Evolutionary conservation across 2,113 vertebrate species (phyloP).

Genomic region (Poeciliopsis occidentalis): DNA sequence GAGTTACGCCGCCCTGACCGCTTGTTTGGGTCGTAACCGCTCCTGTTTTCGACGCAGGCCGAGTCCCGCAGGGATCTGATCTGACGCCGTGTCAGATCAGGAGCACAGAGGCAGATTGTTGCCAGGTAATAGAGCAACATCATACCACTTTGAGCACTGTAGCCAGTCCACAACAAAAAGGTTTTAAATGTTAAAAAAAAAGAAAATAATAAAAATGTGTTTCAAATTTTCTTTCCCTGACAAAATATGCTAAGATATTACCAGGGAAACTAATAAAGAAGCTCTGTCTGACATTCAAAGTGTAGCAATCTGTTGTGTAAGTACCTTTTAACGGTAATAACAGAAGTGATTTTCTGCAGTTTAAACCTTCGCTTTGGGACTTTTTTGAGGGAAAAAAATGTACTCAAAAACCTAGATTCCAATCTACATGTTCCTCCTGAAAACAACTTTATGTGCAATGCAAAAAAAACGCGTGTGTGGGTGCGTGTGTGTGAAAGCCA

Average conservation of each 20-base stretch:
- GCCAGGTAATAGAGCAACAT: background rate
- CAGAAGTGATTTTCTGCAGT: background rate
- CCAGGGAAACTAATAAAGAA: background rate
- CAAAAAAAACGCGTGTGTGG: background rate
- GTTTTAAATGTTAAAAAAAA: background rate
- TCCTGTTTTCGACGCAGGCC: conserved; percentile 5
- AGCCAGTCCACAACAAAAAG: background rate
- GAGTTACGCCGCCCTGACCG: conserved; percentile 17
- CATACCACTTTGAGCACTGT: conserved; percentile 11
- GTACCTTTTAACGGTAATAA: background rate
- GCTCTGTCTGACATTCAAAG: background rate
- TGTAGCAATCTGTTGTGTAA: background rate
- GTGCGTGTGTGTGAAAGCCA: no score
- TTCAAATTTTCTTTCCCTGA: background rate
- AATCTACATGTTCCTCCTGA: background rate
- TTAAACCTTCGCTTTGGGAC: background rate
- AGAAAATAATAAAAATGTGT: background rate
- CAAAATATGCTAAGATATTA: background rate
- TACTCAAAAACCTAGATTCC: background rate
- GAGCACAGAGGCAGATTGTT: conserved; percentile 15
- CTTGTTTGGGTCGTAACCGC: background rate
- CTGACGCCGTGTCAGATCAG: background rate
- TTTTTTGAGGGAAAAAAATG: background rate
- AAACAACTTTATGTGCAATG: background rate
- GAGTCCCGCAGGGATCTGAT: conserved; percentile 18